These are phyloP conservation scores for Coenonympha arcania DNA, from an alignment of 2,888 invertebrate genomes.

Conservation along the genomic window DNA sequence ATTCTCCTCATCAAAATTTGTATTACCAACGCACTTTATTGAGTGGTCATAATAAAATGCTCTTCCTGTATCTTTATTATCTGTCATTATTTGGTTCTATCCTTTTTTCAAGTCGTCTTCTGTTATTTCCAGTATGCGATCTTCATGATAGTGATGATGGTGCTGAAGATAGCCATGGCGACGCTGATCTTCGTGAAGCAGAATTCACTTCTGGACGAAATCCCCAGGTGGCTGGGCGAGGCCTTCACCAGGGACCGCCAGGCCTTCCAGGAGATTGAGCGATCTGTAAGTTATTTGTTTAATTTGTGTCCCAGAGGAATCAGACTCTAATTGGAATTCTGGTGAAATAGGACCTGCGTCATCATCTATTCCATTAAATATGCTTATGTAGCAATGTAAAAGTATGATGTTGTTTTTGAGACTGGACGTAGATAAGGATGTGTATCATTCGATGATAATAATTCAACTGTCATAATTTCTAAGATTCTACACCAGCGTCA, in stretches of 20 bases:
- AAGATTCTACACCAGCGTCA: background rate
- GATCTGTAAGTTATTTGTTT: conserved; percentile 49
- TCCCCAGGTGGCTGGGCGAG: conserved; percentile 66
- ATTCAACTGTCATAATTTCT: background rate
- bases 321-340: too few species aligned
- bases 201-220: conserved; percentile 61
- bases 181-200: conserved; percentile 77
- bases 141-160: conserved; percentile 78
- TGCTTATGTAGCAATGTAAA: too few species aligned
- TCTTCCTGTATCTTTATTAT: too few species aligned
- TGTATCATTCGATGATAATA: background rate
- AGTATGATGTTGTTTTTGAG: background rate
- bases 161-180: conserved; percentile 79
- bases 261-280: conserved; percentile 77
- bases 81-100: too few species aligned
- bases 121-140: conserved; percentile 77
- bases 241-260: conserved; percentile 48
- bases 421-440: background rate
- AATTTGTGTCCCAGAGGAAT: too few species aligned
- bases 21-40: too few species aligned
- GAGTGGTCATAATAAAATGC: too few species aligned
- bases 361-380: too few species aligned
- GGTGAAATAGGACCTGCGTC: too few species aligned
- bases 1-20: too few species aligned
- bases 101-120: too few species aligned